phyloP scores from a whole-genome alignment of 2,113 vertebrate genomes.

The Toxostoma redivivum region DNA sequence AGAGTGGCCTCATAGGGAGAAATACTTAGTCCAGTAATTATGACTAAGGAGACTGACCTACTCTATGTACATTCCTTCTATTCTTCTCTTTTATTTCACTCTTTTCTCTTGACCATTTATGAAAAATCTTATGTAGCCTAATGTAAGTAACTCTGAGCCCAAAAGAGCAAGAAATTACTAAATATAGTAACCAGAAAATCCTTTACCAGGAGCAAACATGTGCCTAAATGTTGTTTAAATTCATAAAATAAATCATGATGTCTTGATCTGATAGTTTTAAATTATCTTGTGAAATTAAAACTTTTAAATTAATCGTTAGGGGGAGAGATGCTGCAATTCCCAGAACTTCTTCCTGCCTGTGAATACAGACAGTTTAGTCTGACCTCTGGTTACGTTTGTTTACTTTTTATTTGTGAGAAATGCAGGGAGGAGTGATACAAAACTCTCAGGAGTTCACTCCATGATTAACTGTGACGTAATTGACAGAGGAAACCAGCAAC shows the following conservation, averaged over 20 bases:
- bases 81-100: background rate
- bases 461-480: slow-evolving; percentile 59
- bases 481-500: slow-evolving; percentile 64
- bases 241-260: background rate
- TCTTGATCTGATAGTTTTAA: background rate
- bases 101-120: background rate
- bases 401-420: slow-evolving; percentile 9
- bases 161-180: background rate
- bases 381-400: background rate
- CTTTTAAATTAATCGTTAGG: background rate
- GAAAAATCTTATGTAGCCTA: background rate
- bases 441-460: slow-evolving; percentile 49
- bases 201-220: background rate
- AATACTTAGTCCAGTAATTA: background rate
- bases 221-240: background rate
- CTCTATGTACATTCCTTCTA: background rate
- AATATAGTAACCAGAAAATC: background rate
- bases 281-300: slow-evolving; percentile 23
- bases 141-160: background rate
- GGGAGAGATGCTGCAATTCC: background rate
- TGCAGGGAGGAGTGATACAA: background rate
- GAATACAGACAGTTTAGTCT: background rate
- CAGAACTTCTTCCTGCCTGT: background rate
- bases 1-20: background rate
- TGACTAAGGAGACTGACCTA: background rate